Base-by-base conservation (phyloP, 2,797 vertebrate species). In the Delichon dasypus region DNA sequence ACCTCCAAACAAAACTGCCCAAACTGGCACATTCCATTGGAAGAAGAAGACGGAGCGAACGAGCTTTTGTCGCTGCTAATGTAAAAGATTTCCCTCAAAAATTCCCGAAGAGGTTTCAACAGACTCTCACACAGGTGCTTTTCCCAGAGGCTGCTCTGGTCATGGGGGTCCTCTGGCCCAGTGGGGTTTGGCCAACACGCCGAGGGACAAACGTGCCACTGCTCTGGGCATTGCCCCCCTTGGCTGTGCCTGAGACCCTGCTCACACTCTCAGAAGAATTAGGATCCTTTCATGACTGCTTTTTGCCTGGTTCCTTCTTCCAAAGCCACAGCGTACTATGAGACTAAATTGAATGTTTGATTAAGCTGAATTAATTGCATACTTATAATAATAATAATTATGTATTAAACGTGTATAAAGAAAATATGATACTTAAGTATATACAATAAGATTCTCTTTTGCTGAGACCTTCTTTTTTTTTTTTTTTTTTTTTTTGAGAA, bases 161-260 rank as follows among this genome's bases (percentile, higher is more conserved):
- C 57, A 4, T 6, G 4, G 5, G 23, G 42, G 29, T 55, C 40
- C 79, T 51, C 26, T 48, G 73, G 23, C 70, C 71, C 61, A 10
- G 50, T 6, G 58, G n/a, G 5, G 13, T 29, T 67, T 27, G 67
- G 47, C 55, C 77, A 47, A 5, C 2, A 3, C 2, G 18, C 26
- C 3, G 1, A 50, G 38, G 65, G 57, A 44, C 1, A 23, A 80
- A 65, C 34, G 3, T 9, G 4, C 45, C 20, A 2, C 6, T 72
- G 47, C 16, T 72, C 89, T 87, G 42, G 36, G 62, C 51, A 55
- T 62, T 57, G 38, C 72, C 74, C 58, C 76, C 83, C 48, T 92
- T 94, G 89, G 68, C 89, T 94, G 90, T 73, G 82, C 71, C 66
- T 8, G 32, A 65, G 66, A 78, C 57, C 84, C 89, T 68, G 13